Conservation (phyloP, 2,113 vertebrate species). For the Conger conger region DNA sequence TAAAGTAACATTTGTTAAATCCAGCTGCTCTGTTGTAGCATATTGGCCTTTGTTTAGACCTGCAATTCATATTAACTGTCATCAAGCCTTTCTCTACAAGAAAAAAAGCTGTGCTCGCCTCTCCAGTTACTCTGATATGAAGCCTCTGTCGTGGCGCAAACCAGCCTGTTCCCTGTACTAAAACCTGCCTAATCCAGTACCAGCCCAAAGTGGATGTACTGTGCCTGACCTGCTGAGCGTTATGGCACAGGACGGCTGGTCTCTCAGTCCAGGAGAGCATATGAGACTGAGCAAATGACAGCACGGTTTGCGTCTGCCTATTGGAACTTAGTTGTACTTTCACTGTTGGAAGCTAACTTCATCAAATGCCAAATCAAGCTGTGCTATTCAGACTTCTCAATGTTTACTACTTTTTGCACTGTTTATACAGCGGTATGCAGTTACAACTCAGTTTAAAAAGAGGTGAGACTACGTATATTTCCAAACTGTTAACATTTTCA, state of each 20-base stretch:
- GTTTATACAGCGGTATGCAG: neutral
- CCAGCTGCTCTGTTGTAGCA: neutral
- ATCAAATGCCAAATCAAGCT: neutral
- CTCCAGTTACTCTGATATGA: neutral
- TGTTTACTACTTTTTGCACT: neutral
- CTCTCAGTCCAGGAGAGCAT: neutral
- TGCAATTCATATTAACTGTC: constrained; percentile 11
- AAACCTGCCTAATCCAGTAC: neutral
- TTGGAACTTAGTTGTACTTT: neutral
- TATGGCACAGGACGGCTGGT: neutral
- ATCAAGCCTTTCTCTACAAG: neutral
- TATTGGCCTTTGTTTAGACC: neutral
- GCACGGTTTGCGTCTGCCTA: neutral
- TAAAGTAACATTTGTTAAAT: neutral
- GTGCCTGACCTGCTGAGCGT: neutral
- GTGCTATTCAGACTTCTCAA: neutral
- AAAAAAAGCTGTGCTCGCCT: neutral
- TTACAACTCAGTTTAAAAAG: neutral
- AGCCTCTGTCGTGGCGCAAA: neutral
- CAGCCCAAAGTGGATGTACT: neutral
- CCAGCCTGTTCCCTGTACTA: neutral
- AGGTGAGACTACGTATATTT: neutral
- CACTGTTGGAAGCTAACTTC: neutral
- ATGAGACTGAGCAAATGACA: neutral
- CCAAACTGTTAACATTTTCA: neutral